Evolutionary conservation across 1,140 invertebrate species (phyloP), one percentile per base, ranked within the genome.

Genomic region (Pogonomyrmex barbatus): DNA sequence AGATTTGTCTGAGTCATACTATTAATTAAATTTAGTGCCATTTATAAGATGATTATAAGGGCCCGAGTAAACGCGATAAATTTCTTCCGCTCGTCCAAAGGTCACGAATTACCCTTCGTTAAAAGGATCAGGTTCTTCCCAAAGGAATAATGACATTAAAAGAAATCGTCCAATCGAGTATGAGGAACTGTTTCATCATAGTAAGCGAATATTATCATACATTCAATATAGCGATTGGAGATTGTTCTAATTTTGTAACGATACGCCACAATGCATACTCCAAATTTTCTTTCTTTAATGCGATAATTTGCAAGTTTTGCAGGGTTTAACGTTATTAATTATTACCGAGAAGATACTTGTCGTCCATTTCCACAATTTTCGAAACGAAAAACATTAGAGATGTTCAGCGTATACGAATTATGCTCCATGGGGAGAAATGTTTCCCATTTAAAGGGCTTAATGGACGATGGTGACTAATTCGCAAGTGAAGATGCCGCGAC

Each of bases 401-500:
- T 56, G 12, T 50, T 1, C 63, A 45, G 45, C 24, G 39, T 9
- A 2, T 9, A 2, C 24, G 14, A 9, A 45, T 58, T 33, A 4
- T 45, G 47, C 63, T 60, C 9, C 17, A 60, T 12, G 6, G 33
- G 42, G 17, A 36, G 39, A 58, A 47, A 47, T 3, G n/a, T 60
- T 73, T 73, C n/a, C 24, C 47, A 67, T 24, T 79, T 52, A 67
- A 83, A 56, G n/a, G 54, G 54, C 33, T 88, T 90, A 90, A 90
- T 90, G 88, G 82, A 83, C 85, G 79, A 78, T 77, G 60, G 81
- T 67, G 86, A 87, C 89, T 90, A 88, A 90, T 90, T 88, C 88
- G 87, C 58, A 86, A 86, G 82, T 85, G 68, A 78, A 88, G 88
- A 89, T 84, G 88, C 76, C 76, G 82, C 82, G 89, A 87, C 73